phyloP scores from a whole-genome alignment of 2,888 invertebrate species.

The Xylophagus ater region DNA sequence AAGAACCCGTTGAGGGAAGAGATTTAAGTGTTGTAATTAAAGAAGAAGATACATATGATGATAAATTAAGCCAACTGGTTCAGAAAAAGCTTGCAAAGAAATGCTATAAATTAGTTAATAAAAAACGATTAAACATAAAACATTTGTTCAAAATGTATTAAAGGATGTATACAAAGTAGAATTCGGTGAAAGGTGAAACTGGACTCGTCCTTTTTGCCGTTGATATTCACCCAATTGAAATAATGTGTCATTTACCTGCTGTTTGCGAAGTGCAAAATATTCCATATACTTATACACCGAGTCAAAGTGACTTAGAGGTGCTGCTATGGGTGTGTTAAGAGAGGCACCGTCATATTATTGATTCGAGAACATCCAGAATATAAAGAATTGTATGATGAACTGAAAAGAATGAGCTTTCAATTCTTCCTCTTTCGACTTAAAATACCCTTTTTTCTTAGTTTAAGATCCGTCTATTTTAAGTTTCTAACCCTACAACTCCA shows the following conservation, averaged over 20 bases:
- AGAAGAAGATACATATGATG: conserved; percentile 61
- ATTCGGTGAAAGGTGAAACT: conserved; percentile 82
- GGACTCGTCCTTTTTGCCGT: conserved; percentile 90
- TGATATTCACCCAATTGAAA: conserved; percentile 91
- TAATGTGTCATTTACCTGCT: conserved; percentile 92
- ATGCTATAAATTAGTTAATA: conserved; percentile 82
- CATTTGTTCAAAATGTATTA: conserved; percentile 69
- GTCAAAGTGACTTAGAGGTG: conserved; percentile 78
- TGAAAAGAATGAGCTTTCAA: conserved; percentile 59
- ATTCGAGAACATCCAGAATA: conserved; percentile 77
- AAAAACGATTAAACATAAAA: conserved; percentile 77
- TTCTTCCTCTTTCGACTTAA: conserved; percentile 56
- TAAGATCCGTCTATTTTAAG: too few relatives aligned
- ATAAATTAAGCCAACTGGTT: conserved; percentile 80
- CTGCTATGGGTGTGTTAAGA: conserved; percentile 81
- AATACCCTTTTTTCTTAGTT: too few relatives aligned
- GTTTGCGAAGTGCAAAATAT: conserved; percentile 91
- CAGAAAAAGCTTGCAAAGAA: conserved; percentile 82
- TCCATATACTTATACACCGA: conserved; percentile 86
- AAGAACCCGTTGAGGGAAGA: conserved; percentile 27
- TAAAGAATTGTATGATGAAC: conserved; percentile 72
- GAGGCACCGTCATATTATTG: conserved; percentile 80
- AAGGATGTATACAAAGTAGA: conserved; percentile 87
- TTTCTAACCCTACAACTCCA: too few relatives aligned
- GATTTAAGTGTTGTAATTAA: conserved; percentile 42